These are phyloP conservation scores for Pachypeltis micranthus DNA, from an alignment of 1,140 invertebrate species.

Conservation along the genomic window DNA sequence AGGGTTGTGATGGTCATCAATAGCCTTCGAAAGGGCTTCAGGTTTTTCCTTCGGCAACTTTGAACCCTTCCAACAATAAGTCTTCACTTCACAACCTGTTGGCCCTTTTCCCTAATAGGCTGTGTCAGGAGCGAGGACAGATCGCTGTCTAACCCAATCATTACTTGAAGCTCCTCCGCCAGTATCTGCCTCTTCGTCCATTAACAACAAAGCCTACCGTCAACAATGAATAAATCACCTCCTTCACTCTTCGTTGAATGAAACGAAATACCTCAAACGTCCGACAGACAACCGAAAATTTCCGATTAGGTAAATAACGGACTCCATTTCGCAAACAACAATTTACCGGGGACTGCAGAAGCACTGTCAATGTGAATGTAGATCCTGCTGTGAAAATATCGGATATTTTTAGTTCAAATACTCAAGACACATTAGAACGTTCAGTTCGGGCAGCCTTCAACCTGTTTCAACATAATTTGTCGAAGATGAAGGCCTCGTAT, in stretches of 20 bases:
- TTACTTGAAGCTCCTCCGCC: background rate
- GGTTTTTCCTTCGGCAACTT: background rate
- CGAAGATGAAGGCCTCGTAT: too few relatives aligned
- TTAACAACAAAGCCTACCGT: conserved; percentile 7
- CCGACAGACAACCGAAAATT: too few relatives aligned
- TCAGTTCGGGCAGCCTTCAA: too few relatives aligned
- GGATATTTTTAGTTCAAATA: too few relatives aligned
- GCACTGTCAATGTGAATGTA: too few relatives aligned
- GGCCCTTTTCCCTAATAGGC: conserved; percentile 1
- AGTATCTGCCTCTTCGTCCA: background rate
- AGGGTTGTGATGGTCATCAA: background rate
- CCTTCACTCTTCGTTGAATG: background rate
- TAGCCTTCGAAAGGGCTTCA: background rate
- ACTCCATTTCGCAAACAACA: too few relatives aligned
- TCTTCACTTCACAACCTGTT: conserved; percentile 3
- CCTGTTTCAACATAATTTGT: too few relatives aligned
- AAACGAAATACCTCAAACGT: too few relatives aligned
- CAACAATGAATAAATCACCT: conserved; percentile 9
- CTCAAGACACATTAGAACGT: too few relatives aligned
- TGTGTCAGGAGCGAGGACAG: background rate
- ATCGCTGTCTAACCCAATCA: conserved; percentile 3
- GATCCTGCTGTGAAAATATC: too few relatives aligned
- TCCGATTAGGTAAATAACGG: too few relatives aligned
- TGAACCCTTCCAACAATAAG: background rate
- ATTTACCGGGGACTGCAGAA: too few relatives aligned